Percentiles rank a stretch among this genome's conserved stretches.
Evolutionary conservation across 2,888 invertebrate genomes (phyloP).

Genomic region (Coelinius sp.): DNA sequence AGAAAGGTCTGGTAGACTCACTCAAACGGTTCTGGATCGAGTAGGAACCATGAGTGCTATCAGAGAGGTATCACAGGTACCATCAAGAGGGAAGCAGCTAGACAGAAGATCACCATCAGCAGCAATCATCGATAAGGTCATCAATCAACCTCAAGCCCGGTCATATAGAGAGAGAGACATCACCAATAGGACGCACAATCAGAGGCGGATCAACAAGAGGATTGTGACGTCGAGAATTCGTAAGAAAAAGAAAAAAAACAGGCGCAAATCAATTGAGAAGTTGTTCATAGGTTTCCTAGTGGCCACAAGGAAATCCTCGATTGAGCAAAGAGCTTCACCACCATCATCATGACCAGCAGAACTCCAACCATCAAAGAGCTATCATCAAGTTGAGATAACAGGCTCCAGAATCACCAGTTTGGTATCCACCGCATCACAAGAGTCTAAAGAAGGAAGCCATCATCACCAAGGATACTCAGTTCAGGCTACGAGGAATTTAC

Average conservation of each 20-base stretch:
- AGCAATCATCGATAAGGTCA: not conserved
- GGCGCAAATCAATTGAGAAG: not conserved
- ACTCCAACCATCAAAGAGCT: slow-evolving; percentile 10
- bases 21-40: too few species aligned
- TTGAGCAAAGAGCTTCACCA: slow-evolving; percentile 20
- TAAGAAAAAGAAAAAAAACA: not conserved
- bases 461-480: slow-evolving; percentile 29
- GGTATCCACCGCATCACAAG: slow-evolving; percentile 27
- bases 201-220: slow-evolving; percentile 29
- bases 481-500: too few species aligned
- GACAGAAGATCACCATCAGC: too few species aligned
- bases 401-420: not conserved
- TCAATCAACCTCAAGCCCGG: slow-evolving; percentile 24
- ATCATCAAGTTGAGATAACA: not conserved
- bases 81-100: too few species aligned
- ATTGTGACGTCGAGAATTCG: slow-evolving; percentile 6
- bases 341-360: not conserved
- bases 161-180: slow-evolving; percentile 26
- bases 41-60: too few species aligned
- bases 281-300: not conserved
- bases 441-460: not conserved
- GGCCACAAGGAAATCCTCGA: not conserved
- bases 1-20: too few species aligned
- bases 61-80: too few species aligned
- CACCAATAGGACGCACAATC: slow-evolving; percentile 31